Base-by-base conservation (phyloP, 2,888 invertebrate species). In the Andrena marginata region DNA sequence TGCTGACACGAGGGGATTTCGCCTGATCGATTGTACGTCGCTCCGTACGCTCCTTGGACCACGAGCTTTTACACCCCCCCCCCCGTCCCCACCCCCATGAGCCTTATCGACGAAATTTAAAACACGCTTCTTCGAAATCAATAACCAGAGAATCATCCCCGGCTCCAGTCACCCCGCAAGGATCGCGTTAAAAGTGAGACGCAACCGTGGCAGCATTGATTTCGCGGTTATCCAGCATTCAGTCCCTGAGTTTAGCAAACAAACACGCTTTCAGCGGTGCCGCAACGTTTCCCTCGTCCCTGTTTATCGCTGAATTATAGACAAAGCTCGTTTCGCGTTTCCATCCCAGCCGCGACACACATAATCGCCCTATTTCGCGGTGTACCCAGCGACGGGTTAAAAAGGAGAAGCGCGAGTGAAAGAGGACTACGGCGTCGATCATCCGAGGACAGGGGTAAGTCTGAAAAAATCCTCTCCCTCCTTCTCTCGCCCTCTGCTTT, bases 21-120 rank as follows among this genome's bases (percentile, higher is more conserved):
- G 77, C 48, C 89, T 89, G 90, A 92, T 92, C 90, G 91, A 92
- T 91, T 89, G 89, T 87, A 87, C 89, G 86, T 87, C 85, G 72
- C 80, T 49, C 87, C 77, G 54, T 72, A 80, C 82, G 73, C 85
- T 88, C 80, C 83, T 85, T 74, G 71, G 76, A 31, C 26, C 74
- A n/a, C 20, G 35, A 70, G 76, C 48, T 83, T 77, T 77, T 70
- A 60, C 60, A 23, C 35, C 6, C 33, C n/a, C n/a, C n/a, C n/a
- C n/a, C n/a, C n/a, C n/a, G n/a, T n/a, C n/a, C n/a, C n/a, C n/a
- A n/a, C n/a, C n/a, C n/a, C n/a, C n/a, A n/a, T n/a, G 31, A 26
- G 33, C 29, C 29, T 48, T 2, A 35, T 60, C 51, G 8, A n/a
- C 26, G 33, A 59, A 29, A 68, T 68, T 68, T 64, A 56, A 63